Evolutionary conservation across 1,140 invertebrate genomes (phyloP).

Genomic region (Ylistrum balloti): DNA sequence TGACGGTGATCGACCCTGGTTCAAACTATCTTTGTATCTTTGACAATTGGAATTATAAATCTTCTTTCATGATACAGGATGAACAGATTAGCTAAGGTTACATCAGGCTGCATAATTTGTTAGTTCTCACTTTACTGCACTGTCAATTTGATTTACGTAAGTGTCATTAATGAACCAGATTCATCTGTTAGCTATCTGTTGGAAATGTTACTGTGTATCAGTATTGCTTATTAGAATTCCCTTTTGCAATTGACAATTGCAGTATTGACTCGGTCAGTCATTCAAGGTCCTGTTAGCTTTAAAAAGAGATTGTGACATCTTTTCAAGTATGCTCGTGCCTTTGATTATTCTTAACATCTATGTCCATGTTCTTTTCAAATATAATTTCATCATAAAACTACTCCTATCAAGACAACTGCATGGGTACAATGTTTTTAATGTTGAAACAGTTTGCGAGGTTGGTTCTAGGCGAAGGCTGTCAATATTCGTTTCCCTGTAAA

Average conservation of each 20-base stretch:
- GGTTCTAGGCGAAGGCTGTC: neutral
- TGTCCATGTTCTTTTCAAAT: too few relatives aligned
- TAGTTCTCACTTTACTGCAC: neutral
- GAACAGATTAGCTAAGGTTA: neutral
- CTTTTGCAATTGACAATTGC: neutral
- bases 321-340: too few relatives aligned
- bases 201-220: neutral
- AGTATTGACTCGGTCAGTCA: neutral
- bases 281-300: neutral
- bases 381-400: too few relatives aligned
- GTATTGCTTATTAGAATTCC: neutral
- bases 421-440: too few relatives aligned
- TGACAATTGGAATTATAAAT: neutral
- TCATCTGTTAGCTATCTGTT: neutral
- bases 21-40: neutral
- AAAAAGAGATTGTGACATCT: too few relatives aligned
- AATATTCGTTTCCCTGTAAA: neutral
- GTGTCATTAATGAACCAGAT: neutral
- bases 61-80: neutral
- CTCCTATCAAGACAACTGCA: too few relatives aligned
- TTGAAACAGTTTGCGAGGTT: neutral
- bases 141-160: constrained; percentile 35
- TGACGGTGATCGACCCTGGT: neutral
- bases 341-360: too few relatives aligned
- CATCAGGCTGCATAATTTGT: neutral